Evolutionary conservation across 2,888 invertebrate species (phyloP).

Genomic region (Meloe dianella): DNA sequence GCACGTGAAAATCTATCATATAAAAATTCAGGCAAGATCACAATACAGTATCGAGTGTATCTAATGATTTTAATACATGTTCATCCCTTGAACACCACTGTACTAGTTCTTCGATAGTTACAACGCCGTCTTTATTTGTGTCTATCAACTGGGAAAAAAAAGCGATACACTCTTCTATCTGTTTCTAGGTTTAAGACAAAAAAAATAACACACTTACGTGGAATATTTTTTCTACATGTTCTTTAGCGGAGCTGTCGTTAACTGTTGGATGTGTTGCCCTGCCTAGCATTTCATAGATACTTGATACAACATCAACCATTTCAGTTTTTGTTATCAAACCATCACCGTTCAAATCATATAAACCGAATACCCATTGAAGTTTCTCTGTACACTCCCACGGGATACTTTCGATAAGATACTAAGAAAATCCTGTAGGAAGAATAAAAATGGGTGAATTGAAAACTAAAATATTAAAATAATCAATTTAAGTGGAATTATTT

Average conservation of each 20-base stretch:
- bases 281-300: slow-evolving; percentile 88
- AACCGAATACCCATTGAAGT: slow-evolving; percentile 85
- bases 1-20: slow-evolving; percentile 12
- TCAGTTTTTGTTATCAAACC: slow-evolving; percentile 84
- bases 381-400: slow-evolving; percentile 85
- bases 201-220: slow-evolving; percentile 67
- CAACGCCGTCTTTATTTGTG: slow-evolving; percentile 79
- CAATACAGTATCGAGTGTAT: slow-evolving; percentile 78
- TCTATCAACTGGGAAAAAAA: slow-evolving; percentile 72
- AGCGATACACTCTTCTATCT: background rate
- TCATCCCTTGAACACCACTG: slow-evolving; percentile 80
- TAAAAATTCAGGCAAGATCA: slow-evolving; percentile 60
- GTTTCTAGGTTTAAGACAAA: background rate
- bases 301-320: slow-evolving; percentile 82
- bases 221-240: slow-evolving; percentile 86
- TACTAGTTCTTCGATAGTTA: slow-evolving; percentile 80
- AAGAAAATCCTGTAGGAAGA: slow-evolving; percentile 75
- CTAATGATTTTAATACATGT: slow-evolving; percentile 70
- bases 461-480: background rate
- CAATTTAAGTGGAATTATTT: background rate
- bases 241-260: slow-evolving; percentile 74
- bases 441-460: no score
- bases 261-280: slow-evolving; percentile 77
- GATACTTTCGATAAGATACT: slow-evolving; percentile 83
- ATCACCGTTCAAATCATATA: slow-evolving; percentile 88